Percentiles rank a stretch among this genome's conserved stretches.
These are phyloP conservation scores for Diadromus collaris DNA, from an alignment of 2,888 invertebrate genomes.

Conservation along the genomic window DNA sequence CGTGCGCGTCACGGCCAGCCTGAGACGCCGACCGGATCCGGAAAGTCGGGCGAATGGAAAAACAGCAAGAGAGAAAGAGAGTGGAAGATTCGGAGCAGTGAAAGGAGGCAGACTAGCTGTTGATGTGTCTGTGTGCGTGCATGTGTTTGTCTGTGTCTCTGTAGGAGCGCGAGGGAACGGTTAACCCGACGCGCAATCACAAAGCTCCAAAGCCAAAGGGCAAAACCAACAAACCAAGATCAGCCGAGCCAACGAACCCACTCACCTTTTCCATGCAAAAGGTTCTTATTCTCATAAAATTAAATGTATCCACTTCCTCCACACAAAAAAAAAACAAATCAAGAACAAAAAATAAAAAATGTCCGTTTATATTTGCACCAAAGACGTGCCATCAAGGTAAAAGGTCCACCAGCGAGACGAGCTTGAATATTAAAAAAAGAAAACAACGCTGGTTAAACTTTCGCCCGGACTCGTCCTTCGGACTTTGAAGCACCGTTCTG, in stretches of 20 bases:
- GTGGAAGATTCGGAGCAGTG: constrained; percentile 57
- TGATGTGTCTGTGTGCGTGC: constrained; percentile 4
- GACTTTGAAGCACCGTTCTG: too few relatives aligned
- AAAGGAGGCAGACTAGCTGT: constrained; percentile 46
- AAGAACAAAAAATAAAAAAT: too few relatives aligned
- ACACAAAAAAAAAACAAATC: constrained; percentile 2
- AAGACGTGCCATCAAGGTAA: not conserved
- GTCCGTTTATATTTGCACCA: not conserved
- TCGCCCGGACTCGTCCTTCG: too few relatives aligned
- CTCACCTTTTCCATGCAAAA: constrained; percentile 13
- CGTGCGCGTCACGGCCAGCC: constrained; percentile 51
- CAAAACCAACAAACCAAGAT: constrained; percentile 40
- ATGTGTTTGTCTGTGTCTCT: too few relatives aligned
- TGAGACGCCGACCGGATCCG: constrained; percentile 44
- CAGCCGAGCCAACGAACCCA: constrained; percentile 35
- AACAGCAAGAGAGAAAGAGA: constrained; percentile 28
- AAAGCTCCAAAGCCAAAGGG: constrained; percentile 35
- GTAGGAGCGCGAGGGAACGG: not conserved
- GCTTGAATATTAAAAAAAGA: too few relatives aligned
- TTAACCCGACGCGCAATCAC: constrained; percentile 25
- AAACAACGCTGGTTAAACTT: too few relatives aligned
- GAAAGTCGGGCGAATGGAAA: constrained; percentile 56
- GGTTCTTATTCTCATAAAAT: constrained; percentile 19
- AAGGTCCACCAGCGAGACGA: not conserved
- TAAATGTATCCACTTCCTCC: constrained; percentile 23